phyloP scores from a whole-genome alignment of 2,888 invertebrate genomes.

The Ormyrus pomaceus region DNA sequence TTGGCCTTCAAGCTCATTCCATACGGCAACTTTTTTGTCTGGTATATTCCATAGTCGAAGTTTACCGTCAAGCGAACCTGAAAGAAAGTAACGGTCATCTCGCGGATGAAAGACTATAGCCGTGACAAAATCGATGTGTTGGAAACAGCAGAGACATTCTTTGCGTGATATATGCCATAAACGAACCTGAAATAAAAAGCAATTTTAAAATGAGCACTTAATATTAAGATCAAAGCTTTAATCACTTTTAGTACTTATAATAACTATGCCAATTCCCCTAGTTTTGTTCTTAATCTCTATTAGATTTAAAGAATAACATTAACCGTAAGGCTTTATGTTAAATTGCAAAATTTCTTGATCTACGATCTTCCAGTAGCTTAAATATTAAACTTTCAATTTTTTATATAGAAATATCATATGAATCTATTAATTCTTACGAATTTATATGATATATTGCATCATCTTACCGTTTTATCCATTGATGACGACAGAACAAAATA shows the following conservation, averaged over 20 bases:
- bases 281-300: neutral
- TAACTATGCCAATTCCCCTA: neutral
- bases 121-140: conserved; percentile 99
- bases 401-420: no score
- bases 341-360: no score
- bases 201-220: no score
- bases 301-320: neutral
- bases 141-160: conserved; percentile 98
- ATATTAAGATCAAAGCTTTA: neutral
- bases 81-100: conserved; percentile 93
- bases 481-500: conserved; percentile 98
- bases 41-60: conserved; percentile 99
- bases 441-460: no score
- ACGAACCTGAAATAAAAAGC: conserved; percentile 71
- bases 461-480: conserved; percentile 95
- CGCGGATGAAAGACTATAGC: conserved; percentile 98
- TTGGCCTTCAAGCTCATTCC: conserved; percentile 98
- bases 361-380: no score
- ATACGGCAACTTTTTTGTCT: conserved; percentile 98
- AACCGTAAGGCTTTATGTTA: no score
- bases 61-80: conserved; percentile 98
- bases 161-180: conserved; percentile 98
- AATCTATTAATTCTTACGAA: no score
- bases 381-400: no score
- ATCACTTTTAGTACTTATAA: neutral